Conservation (phyloP, 2,888 invertebrate genomes). For the Acronicta alni region DNA sequence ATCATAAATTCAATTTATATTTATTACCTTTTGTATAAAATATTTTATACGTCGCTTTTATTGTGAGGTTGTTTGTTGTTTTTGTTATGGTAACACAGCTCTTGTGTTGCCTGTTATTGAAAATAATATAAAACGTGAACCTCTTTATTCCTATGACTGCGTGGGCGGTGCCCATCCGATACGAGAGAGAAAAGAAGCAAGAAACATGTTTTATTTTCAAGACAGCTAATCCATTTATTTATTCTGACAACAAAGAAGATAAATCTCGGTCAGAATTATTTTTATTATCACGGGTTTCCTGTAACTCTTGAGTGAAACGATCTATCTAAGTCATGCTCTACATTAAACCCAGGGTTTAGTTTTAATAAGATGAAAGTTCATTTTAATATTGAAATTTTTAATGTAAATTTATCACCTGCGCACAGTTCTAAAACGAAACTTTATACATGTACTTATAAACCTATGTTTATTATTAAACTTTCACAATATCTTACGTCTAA, state of each 20-base stretch:
- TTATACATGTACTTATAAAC: too few relatives aligned
- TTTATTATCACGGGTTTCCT: slow-evolving; percentile 41
- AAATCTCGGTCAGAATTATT: slow-evolving; percentile 46
- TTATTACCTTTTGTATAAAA: slow-evolving; percentile 46
- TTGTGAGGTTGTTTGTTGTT: slow-evolving; percentile 39
- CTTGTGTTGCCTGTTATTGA: slow-evolving; percentile 31
- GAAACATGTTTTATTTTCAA: slow-evolving; percentile 41
- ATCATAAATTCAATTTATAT: slow-evolving; percentile 53
- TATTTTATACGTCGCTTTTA: slow-evolving; percentile 35
- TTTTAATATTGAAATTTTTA: slow-evolving; percentile 13
- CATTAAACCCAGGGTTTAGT: slow-evolving; percentile 21
- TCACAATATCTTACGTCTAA: too few relatives aligned
- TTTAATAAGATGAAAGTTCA: neutral
- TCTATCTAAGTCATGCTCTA: slow-evolving; percentile 28
- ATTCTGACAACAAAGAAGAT: slow-evolving; percentile 57
- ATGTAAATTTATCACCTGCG: too few relatives aligned
- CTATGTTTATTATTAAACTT: too few relatives aligned
- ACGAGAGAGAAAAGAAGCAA: slow-evolving; percentile 34
- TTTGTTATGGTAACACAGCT: slow-evolving; percentile 44
- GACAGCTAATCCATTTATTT: slow-evolving; percentile 55
- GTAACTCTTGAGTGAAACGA: slow-evolving; percentile 28
- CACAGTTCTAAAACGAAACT: too few relatives aligned
- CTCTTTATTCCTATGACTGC: slow-evolving; percentile 46
- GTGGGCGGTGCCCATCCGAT: slow-evolving; percentile 48
- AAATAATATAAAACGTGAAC: slow-evolving; percentile 41